Conservation (phyloP, 1,140 invertebrate genomes). For the Thaumatotibia leucotreta region DNA sequence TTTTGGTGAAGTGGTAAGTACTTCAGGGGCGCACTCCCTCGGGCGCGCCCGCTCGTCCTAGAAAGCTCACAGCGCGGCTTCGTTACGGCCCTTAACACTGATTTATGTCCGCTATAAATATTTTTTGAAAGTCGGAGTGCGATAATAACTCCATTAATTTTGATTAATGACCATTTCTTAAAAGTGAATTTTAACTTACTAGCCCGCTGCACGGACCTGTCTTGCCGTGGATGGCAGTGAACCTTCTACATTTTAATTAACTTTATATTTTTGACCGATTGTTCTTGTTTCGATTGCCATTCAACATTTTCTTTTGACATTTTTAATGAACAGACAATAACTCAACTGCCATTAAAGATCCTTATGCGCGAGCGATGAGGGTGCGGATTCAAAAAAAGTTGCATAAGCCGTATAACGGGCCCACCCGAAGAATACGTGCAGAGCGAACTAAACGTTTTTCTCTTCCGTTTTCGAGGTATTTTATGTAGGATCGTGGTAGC, state of each 20-base stretch:
- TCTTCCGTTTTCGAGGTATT: background rate
- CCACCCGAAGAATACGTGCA: background rate
- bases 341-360: conserved; percentile 19
- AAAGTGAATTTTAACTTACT: conserved; percentile 66
- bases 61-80: conserved; percentile 57
- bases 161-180: conserved; percentile 74
- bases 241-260: conserved; percentile 64
- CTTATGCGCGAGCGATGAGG: conserved; percentile 8
- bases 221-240: conserved; percentile 41
- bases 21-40: conserved; percentile 24
- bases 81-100: conserved; percentile 69
- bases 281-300: conserved; percentile 47
- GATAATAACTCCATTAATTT: conserved; percentile 76
- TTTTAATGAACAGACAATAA: conserved; percentile 22
- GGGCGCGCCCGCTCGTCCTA: conserved; percentile 41
- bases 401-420: background rate
- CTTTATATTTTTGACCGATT: conserved; percentile 48
- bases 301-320: conserved; percentile 24
- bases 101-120: conserved; percentile 73
- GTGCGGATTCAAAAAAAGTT: background rate
- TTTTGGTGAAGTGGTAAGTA: background rate
- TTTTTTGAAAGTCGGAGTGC: conserved; percentile 72
- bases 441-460: background rate
- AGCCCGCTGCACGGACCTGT: conserved; percentile 39
- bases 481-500: background rate